Conservation (phyloP, 2,888 invertebrate species). For the Clitarchus hookeri region DNA sequence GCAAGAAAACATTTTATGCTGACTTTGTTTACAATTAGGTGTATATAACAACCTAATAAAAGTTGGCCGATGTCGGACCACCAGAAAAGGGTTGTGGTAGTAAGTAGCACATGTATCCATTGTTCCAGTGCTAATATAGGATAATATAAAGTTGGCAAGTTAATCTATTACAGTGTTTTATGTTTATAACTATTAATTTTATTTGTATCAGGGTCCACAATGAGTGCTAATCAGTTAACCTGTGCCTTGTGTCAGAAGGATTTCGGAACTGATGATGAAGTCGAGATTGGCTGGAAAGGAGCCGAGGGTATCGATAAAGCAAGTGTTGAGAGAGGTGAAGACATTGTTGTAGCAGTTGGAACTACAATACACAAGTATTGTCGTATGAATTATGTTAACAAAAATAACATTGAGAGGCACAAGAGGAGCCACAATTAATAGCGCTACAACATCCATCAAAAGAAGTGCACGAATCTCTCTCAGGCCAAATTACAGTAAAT, state of each 20-base stretch:
- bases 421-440: background rate
- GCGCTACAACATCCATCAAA: background rate
- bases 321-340: background rate
- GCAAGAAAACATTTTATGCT: too few relatives aligned
- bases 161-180: too few relatives aligned
- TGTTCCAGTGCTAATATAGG: too few relatives aligned
- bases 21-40: background rate
- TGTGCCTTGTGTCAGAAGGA: background rate
- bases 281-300: background rate
- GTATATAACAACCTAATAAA: background rate
- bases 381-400: background rate
- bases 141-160: too few relatives aligned
- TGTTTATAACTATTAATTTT: too few relatives aligned
- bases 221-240: too few relatives aligned
- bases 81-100: background rate
- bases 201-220: too few relatives aligned
- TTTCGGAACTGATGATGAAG: background rate
- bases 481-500: background rate
- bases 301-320: background rate
- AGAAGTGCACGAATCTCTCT: background rate
- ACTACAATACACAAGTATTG: background rate
- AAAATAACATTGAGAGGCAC: background rate
- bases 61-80: background rate
- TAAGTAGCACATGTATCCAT: background rate
- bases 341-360: background rate